Conservation (phyloP, 2,113 vertebrate species). For the Mustela nigripes region DNA sequence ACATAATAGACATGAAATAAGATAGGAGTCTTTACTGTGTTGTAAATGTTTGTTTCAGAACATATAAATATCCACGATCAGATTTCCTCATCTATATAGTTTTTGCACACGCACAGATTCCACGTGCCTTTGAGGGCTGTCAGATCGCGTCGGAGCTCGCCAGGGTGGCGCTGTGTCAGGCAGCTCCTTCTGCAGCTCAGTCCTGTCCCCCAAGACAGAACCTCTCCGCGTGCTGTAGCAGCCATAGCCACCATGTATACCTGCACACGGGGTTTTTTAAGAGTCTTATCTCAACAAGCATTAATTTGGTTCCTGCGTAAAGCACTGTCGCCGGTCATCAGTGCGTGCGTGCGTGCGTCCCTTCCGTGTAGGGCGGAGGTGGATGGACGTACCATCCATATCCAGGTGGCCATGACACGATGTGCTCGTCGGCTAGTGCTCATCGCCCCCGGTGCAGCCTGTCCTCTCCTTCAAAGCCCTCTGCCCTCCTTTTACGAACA, state of each 20-base stretch:
- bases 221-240: neutral
- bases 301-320: neutral
- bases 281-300: neutral
- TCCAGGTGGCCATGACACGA: neutral
- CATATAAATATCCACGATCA: neutral
- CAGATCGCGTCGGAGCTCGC: neutral
- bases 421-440: accelerated
- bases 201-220: neutral
- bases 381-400: accelerated
- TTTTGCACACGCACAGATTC: neutral
- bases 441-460: accelerated
- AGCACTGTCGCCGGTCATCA: too few relatives aligned
- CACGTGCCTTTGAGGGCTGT: neutral
- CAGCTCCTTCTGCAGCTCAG: neutral
- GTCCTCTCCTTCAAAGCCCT: neutral
- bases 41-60: neutral
- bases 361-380: neutral
- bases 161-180: neutral
- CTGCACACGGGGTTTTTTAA: neutral
- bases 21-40: neutral
- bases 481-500: neutral
- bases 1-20: slow-evolving; percentile 16
- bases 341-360: accelerated
- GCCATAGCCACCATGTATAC: neutral
- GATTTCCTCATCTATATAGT: neutral